Evolutionary conservation across 1,140 invertebrate species (phyloP).

Genomic region (Heliconius congener): DNA sequence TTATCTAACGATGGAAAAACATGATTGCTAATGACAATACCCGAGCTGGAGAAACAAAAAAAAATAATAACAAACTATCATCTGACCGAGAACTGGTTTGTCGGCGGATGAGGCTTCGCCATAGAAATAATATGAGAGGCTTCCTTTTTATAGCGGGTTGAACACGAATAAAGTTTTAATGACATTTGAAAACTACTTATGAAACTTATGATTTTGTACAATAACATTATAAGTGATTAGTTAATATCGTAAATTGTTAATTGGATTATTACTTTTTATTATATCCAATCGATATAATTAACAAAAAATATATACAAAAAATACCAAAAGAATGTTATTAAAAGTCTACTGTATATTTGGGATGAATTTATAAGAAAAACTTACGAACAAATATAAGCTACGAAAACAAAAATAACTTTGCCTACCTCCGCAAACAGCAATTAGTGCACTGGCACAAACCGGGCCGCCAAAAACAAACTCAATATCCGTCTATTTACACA

Average conservation of each 20-base stretch:
- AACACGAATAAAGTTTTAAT: conserved; percentile 44
- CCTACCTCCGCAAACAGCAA: conserved; percentile 72
- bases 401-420: conserved; percentile 54
- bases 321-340: neutral
- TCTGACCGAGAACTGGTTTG: conserved; percentile 65
- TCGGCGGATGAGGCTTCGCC: conserved; percentile 53
- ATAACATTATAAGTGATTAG: conserved; percentile 7
- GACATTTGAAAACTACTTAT: conserved; percentile 17
- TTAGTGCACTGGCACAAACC: conserved; percentile 59
- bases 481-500: conserved; percentile 16
- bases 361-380: neutral
- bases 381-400: conserved; percentile 21
- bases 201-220: neutral
- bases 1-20: conserved; percentile 1
- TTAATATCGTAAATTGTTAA: neutral
- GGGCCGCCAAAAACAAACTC: conserved; percentile 34
- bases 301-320: too few species aligned
- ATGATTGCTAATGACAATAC: conserved; percentile 25
- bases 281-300: too few species aligned
- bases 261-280: too few species aligned
- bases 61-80: conserved; percentile 72
- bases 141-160: conserved; percentile 58
- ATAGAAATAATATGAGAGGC: conserved; percentile 60
- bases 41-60: conserved; percentile 18
- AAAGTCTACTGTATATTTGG: neutral